Conservation (phyloP, 2,888 invertebrate species). For the Ophion slaviceki region DNA sequence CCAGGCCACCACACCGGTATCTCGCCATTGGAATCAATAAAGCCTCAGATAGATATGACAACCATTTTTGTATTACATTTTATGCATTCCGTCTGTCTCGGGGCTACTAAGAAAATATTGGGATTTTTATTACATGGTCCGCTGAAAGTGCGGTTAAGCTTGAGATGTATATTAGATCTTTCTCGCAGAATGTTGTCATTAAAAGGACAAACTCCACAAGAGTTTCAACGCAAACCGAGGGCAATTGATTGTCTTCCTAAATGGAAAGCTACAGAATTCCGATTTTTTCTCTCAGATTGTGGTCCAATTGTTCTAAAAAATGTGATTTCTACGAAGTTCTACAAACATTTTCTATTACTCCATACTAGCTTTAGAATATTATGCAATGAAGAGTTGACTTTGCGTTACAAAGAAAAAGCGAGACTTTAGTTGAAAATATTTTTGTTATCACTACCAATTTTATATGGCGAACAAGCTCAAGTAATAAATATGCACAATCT, state of each 20-base stretch:
- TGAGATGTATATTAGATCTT: no score
- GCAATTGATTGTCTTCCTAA: background rate
- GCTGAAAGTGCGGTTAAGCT: no score
- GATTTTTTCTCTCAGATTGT: conserved; percentile 6
- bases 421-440: conserved; percentile 26
- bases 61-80: no score
- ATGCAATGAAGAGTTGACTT: conserved; percentile 12
- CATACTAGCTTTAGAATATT: conserved; percentile 34
- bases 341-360: conserved; percentile 51
- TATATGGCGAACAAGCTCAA: conserved; percentile 40
- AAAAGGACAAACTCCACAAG: background rate
- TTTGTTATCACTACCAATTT: background rate
- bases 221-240: conserved; percentile 48
- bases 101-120: no score
- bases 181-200: no score
- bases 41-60: no score
- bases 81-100: no score
- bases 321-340: conserved; percentile 19
- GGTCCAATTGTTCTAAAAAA: conserved; percentile 40
- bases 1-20: no score
- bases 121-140: no score
- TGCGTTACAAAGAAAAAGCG: conserved; percentile 22
- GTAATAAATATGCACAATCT: conserved; percentile 51
- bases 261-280: conserved; percentile 21
- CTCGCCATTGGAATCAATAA: no score